These are phyloP conservation scores for Malthinus flaveolus DNA, from an alignment of 2,888 invertebrate species.

Conservation along the genomic window DNA sequence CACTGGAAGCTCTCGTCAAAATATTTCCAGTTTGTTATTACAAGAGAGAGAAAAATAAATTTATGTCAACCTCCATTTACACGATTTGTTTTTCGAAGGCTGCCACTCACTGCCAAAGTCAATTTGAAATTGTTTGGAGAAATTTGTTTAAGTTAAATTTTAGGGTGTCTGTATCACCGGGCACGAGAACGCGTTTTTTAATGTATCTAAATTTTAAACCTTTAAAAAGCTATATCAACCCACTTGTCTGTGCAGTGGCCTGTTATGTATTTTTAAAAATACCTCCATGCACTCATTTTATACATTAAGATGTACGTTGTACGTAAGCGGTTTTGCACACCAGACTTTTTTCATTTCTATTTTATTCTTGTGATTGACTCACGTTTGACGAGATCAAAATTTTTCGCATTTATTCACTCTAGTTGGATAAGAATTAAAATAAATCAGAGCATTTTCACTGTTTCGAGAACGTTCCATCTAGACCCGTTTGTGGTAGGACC, in stretches of 20 bases:
- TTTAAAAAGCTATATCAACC: constrained; percentile 4
- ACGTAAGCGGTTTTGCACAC: constrained; percentile 14
- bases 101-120: too few relatives aligned
- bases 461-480: too few relatives aligned
- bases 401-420: not conserved
- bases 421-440: too few relatives aligned
- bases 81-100: too few relatives aligned
- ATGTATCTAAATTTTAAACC: not conserved
- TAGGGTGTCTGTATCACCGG: not conserved
- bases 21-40: too few relatives aligned
- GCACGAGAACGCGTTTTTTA: not conserved
- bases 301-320: constrained; percentile 7
- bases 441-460: too few relatives aligned
- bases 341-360: constrained; percentile 10
- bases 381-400: constrained; percentile 17
- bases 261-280: constrained; percentile 25
- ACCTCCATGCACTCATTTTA: constrained; percentile 14
- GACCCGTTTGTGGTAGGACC: too few relatives aligned
- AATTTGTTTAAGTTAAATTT: too few relatives aligned
- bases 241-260: constrained; percentile 31
- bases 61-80: too few relatives aligned
- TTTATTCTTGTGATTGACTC: constrained; percentile 26
- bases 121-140: too few relatives aligned
- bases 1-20: too few relatives aligned
- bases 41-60: too few relatives aligned